Evolutionary conservation across 2,797 vertebrate species (phyloP).

Genomic region (Glossophaga mutica): DNA sequence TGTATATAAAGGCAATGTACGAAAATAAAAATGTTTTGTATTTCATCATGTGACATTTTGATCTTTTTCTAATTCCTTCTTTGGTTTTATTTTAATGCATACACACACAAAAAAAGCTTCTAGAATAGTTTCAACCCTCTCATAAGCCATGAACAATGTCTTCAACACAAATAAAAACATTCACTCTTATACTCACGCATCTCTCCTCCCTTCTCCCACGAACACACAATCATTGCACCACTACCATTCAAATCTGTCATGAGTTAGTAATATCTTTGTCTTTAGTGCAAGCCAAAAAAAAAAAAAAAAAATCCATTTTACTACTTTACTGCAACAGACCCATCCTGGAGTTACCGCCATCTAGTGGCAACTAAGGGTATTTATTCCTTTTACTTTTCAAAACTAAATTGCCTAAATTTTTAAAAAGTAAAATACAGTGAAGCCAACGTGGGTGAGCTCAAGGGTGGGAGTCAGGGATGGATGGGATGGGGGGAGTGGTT

Average conservation of each 20-base stretch:
- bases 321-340: slow-evolving; percentile 26
- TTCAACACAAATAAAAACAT: slow-evolving; percentile 30
- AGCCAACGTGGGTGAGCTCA: too few relatives aligned
- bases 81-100: slow-evolving; percentile 1
- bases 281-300: slow-evolving; percentile 65
- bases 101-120: background rate
- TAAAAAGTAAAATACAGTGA: background rate
- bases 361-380: slow-evolving; percentile 78
- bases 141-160: background rate
- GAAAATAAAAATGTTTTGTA: background rate
- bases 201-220: background rate
- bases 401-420: background rate
- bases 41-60: background rate
- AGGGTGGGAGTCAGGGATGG: too few relatives aligned
- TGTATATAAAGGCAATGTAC: background rate
- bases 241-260: background rate
- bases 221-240: background rate
- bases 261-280: background rate
- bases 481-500: too few relatives aligned
- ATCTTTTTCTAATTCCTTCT: background rate
- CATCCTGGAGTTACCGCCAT: slow-evolving; percentile 75
- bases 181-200: background rate
- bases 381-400: slow-evolving; percentile 66
- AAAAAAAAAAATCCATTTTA: slow-evolving; percentile 66
- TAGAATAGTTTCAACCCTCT: background rate